Base-by-base conservation (phyloP, 2,888 invertebrate genomes). In the Drosophila sordidapex region DNA sequence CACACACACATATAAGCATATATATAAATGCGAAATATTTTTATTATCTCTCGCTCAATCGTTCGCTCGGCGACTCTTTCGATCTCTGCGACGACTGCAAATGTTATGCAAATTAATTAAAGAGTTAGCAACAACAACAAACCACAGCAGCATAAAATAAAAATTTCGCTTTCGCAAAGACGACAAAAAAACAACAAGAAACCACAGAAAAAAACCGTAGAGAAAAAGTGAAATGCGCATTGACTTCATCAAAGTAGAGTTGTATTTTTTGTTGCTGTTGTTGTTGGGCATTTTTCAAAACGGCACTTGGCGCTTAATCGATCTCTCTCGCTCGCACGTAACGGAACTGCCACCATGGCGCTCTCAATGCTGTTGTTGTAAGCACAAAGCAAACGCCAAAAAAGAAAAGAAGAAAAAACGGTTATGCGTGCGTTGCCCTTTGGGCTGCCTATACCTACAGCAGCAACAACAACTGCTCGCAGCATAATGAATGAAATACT, bases 141-240 rank as follows among this genome's bases (percentile, higher is more conserved):
- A 72, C 73, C 66, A 64, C 65, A 66, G 43, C 27, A 75, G 63
- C 57, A 81, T 86, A 63, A 73, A 75, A 73, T 66, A 71, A 60
- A 79, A 82, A 81, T 87, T 81, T 85, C 85, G 87, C 87, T 85
- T 85, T 85, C 79, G 82, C 70, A 75, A 75, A 86, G 66, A 66
- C 46, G 31, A 61, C 53, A 73, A 73, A 27, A 62, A 69, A 40
- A 40, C 40, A 18, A 40, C 40, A 40, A 43, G 15, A 46, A 21
- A 15, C 35, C 4, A 15, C 21, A 46, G 63, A 69, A 73, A 72
- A 59, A 52, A 70, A 75, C 58, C 67, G 58, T 65, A 70, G 48
- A 53, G 81, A 73, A 84, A 83, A 85, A 89, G 89, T 89, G 89
- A 84, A 85, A 85, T 89, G 84, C 89, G 85, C 87, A 86, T 86